Conservation (phyloP, 2,888 invertebrate species). For the Bombylius discolor region DNA sequence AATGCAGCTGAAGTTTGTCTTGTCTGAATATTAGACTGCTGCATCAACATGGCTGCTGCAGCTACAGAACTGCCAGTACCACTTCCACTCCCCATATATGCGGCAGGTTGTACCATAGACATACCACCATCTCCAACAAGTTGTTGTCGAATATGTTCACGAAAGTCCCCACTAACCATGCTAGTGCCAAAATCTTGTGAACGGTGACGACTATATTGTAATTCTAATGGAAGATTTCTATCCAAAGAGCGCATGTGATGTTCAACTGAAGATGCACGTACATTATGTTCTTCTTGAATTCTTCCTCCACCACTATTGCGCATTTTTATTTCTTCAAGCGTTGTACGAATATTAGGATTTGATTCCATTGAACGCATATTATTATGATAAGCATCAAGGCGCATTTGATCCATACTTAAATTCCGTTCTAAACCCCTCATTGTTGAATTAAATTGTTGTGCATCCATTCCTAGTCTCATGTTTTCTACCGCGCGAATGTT, state of each 20-base stretch:
- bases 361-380: constrained; percentile 17
- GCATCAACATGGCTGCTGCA: constrained; percentile 26
- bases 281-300: constrained; percentile 8
- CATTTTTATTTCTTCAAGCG: constrained; percentile 15
- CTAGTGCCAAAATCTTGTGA: constrained; percentile 20
- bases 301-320: constrained; percentile 12
- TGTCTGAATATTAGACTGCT: constrained; percentile 11
- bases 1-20: constrained; percentile 19
- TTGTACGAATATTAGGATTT: constrained; percentile 15
- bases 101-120: constrained; percentile 26
- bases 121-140: constrained; percentile 23
- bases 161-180: constrained; percentile 28
- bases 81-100: constrained; percentile 25
- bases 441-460: constrained; percentile 8
- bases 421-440: constrained; percentile 26
- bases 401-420: constrained; percentile 25
- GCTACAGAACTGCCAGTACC: constrained; percentile 30
- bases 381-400: constrained; percentile 1
- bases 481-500: constrained; percentile 15
- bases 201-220: constrained; percentile 36
- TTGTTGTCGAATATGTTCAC: constrained; percentile 35
- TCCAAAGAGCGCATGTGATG: constrained; percentile 37
- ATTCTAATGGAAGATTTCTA: constrained; percentile 33
- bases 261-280: constrained; percentile 20
- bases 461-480: constrained; percentile 10